Evolutionary conservation across 2,888 invertebrate species (phyloP), one percentile per base, ranked within the genome.

Genomic region (Deilephila elpenor): DNA sequence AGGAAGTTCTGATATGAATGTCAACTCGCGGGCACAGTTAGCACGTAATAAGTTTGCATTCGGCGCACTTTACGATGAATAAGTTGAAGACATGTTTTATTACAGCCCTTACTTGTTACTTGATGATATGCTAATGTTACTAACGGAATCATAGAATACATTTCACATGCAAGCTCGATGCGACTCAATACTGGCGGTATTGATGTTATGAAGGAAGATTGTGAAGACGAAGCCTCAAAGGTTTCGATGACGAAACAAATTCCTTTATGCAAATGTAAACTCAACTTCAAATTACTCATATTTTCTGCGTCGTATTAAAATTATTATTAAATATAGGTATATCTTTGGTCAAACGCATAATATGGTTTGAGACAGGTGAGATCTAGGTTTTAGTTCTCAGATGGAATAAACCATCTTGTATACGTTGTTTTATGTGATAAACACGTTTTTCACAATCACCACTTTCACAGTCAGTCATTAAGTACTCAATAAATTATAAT

Each of bases 121-220:
- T 25, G 25, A 61, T 61, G 29, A 29, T 61, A 61, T 61, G 29
- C 60, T 61, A 61, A 61, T 61, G 60, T 61, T 29, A 29, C 60
- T 29, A 61, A 61, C 29, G 60, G 60, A 61, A 61, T 61, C 25
- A 61, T 59, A 61, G 60, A 61, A 61, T 29, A 17, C 60, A 5
- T 61, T 29, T 61, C 60, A 32, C 60, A 61, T 29, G 17, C 29
- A 61, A 61, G 60, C 60, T 61, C 60, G 17, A 61, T 25, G 29
- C 56, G 4, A 3, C 25, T 61, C 17, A 61, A 29, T 29, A 61
- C 29, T 61, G 25, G 5, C 25, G 29, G 29, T 32, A 61, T 61
- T 61, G 3, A 59, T 25, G 59, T 59, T 59, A 8, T 59, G 60
- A 61, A 61, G 60, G 25, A 29, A 29, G 17, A 25, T 61, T 61